Base-by-base conservation (phyloP, 2,113 vertebrate genomes). In the Barnardius zonarius region DNA sequence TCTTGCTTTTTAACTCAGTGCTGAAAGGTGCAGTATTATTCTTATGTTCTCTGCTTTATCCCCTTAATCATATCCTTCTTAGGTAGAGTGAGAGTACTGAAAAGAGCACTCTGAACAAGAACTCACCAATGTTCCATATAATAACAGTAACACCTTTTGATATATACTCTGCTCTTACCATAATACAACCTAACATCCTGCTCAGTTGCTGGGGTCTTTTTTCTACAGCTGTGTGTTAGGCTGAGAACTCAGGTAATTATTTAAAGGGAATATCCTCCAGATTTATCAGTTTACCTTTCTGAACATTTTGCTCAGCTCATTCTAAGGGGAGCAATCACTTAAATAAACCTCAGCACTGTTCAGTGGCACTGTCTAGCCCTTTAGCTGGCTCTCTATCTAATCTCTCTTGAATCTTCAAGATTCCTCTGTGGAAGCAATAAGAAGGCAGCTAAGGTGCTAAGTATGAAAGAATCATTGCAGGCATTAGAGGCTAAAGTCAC, bases 361-460 rank as follows among this genome's bases (percentile, higher is more conserved):
- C 55, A 73, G 68, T 79, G 68, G 64, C 30, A 20, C 43, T 72
- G 66, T 61, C 61, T 64, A 75, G 76, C 64, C 92, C 44, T 85
- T 92, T 83, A 61, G 77, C 68, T 87, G 61, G 68, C 83, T 67
- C 37, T 86, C 51, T 39, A 73, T 48, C 54, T 75, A 74, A 61
- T 89, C 63, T 90, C 83, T 67, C 85, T n/a, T 81, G 39, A 93
- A 88, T 57, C 88, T 80, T 51, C 43, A 30, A 44, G 88, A 92
- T 86, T 87, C 76, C 79, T 90, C 79, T 39, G 41, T 64, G 46
- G 79, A 96, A 93, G 68, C 55, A 70, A 90, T 83, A 90, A 92
- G 93, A 94, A 80, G 23, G 79, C 90, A 81, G 41, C 76, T 86
- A 69, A 94, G 75, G 94, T 95, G 90, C 83, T 94, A 96, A 96